Conservation (phyloP, 2,113 vertebrate genomes). For the Stigmatopora argus region DNA sequence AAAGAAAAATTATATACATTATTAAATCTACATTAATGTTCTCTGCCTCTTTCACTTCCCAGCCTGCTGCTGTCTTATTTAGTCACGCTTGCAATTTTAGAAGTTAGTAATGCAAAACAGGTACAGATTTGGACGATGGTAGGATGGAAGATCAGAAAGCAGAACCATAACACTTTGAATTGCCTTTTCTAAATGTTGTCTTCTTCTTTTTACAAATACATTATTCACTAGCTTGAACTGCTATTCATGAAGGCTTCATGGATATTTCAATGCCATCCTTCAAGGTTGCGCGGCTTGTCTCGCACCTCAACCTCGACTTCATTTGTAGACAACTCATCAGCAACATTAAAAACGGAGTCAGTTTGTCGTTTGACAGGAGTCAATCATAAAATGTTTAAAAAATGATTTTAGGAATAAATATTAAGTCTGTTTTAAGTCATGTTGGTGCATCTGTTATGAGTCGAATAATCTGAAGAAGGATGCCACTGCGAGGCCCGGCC, state of each 20-base stretch:
- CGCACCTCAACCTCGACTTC: background rate
- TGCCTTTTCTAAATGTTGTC: slow-evolving; percentile 22
- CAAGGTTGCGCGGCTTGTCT: slow-evolving; percentile 46
- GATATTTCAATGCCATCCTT: slow-evolving; percentile 19
- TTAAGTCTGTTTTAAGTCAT: background rate
- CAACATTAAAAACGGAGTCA: slow-evolving; percentile 8
- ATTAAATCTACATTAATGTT: slow-evolving; percentile 1
- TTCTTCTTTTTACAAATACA: slow-evolving; percentile 47
- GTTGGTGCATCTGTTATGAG: slow-evolving; percentile 18
- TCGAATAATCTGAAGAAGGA: background rate
- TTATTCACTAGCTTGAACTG: slow-evolving; percentile 51
- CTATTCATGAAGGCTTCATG: slow-evolving; percentile 33
- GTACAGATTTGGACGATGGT: slow-evolving; percentile 1
- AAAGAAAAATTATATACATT: slow-evolving; percentile 16
- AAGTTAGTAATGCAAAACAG: slow-evolving; percentile 56
- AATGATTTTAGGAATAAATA: background rate
- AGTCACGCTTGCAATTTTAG: slow-evolving; percentile 42
- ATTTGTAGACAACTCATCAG: slow-evolving; percentile 34
- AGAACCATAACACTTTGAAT: slow-evolving; percentile 42
- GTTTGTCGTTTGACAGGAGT: slow-evolving; percentile 13
- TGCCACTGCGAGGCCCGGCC: slow-evolving; percentile 8
- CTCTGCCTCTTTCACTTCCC: slow-evolving; percentile 13
- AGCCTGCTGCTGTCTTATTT: slow-evolving; percentile 42
- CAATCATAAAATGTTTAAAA: background rate
- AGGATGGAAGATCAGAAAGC: slow-evolving; percentile 5